Base-by-base conservation (phyloP, 1,140 invertebrate species). In the Venturia canescens region DNA sequence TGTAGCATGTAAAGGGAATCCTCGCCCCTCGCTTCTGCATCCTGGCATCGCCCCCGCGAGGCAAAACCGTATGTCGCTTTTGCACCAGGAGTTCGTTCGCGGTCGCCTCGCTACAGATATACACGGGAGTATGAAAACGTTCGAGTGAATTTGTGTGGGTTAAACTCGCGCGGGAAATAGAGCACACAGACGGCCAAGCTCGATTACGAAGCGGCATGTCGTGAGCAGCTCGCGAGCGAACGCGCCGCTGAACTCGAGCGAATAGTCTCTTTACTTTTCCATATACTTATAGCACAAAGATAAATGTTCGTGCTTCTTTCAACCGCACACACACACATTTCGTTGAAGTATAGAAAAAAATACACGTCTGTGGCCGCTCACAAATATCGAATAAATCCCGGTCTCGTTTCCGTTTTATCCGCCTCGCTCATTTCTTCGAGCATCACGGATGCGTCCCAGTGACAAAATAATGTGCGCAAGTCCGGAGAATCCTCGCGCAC, bases 101-200 rank as follows among this genome's bases (percentile, higher is more conserved):
- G 21, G 6, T 16, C 1, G 2, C 53, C 38, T 9, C 7, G 38
- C 3, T 44, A 44, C 13, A 44, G 5, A 57, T 23, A 57, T 23
- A 57, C 53, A 57, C 16, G 21, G 1, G n/a, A n/a, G 21, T n/a
- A 57, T 57, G 4, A n/a, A 21, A n/a, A 21, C 13, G 21, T 57
- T n/a, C 4, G 13, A 44, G 11, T 9, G 67, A 81, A 78, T 48
- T 9, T 81, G 74, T 82, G 82, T 82, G 84, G 84, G 80, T 63
- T 75, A 82, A 72, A 77, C 80, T 84, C 84, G 85, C 83, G 82
- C 89, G 88, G 87, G 86, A 90, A 90, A 89, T 90, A 80, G 88
- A 87, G 88, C 88, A 34, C 76, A 66, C 57, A 27, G n/a, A 66
- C 31, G 29, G 21, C 26, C 23, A 66, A 29, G 83, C 78, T 89